Base-by-base conservation (phyloP, 2,113 vertebrate species). In the Pollimyrus isidori region DNA sequence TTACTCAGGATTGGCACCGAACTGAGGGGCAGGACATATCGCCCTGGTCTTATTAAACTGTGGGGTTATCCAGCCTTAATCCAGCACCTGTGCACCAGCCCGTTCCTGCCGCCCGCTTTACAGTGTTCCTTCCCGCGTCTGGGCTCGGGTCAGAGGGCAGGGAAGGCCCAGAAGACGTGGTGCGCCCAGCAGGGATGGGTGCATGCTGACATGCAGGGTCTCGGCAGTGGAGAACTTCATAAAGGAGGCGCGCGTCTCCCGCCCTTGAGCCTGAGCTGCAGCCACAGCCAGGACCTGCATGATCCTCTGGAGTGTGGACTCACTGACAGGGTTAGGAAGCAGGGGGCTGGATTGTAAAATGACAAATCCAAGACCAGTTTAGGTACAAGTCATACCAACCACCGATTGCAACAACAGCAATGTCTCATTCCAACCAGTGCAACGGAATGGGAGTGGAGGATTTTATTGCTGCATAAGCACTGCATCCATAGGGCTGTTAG, bases 191-290 rank as follows among this genome's bases (percentile, higher is more conserved):
- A 96, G 87, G 91, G 92, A 93, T 0, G 96, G 95, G 48, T 95
- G 94, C 90, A 93, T 93, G 93, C 97, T 97, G 91, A 95, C 93
- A 9, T 95, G 92, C 89, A 95, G 94, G 4, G 90, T 95, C 88
- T 95, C 95, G 42, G 94, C 92, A 49, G 95, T 93, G 6, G 97
- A 96, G 90, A 95, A 97, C 91, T 97, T 97, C 30, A 96, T 90
- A 90, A 97, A 97, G 88, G 94, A 93, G 0, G 96, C 95, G 0
- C 93, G 94, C 1, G 92, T 94, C n/a, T 96, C 94, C 0, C 91
- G 76, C 0, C 65, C 87, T 1, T 94, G 92, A n/a, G 94, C 95
- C n/a, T 88, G 92, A 7, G 96, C 93, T 10, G 95, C 97, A 0
- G 95, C 93, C 21, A 50, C 86, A 5, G 94, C 94, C 93, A 97